Evolutionary conservation across 1,140 invertebrate genomes (phyloP), one percentile per base, ranked within the genome.

Genomic region (Drosophila yakuba): DNA sequence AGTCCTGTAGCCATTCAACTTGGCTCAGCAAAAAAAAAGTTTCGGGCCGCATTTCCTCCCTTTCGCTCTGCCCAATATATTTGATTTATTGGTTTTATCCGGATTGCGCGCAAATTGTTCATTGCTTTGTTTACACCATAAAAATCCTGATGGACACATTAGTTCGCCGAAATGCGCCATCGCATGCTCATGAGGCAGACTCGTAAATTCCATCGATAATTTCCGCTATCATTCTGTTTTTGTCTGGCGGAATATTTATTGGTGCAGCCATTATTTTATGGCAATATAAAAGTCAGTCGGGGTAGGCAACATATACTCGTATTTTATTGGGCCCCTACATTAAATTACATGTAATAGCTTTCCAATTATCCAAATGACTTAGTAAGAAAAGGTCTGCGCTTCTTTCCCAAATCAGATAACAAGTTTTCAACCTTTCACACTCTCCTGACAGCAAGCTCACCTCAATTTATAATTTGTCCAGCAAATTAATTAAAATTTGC

Each of bases 41-140:
- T 82, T 82, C 39, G 23, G 55, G 17, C 63, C 55, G 11, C 23
- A 39, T 5, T 41, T 56, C 14, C 35, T 54, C 52, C 15, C 60
- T 23, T 14, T 61, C 45, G 10, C 63, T 25, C 32, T 48, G 44
- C 45, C 62, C 74, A 78, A 82, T 82, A 82, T 82, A 81, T 82
- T 82, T 82, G 80, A 82, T 82, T 82, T 82, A 82, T 83, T 68
- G 74, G 68, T 56, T 68, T 80, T 79, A 57, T 79, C 69, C 77
- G 71, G 55, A 71, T 59, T 62, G 54, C 58, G 72, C 71, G 54
- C 78, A 72, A 80, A 80, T 80, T 80, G 78, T 75, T 80, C 50
- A 47, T 60, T 61, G 78, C 78, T 80, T 80, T 80, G 78, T 80
- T 80, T 80, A 80, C 63, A 80, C 79, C 73, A 80, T 76, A 80